phyloP scores from a whole-genome alignment of 2,888 invertebrate species.

The Lasiommata megera region DNA sequence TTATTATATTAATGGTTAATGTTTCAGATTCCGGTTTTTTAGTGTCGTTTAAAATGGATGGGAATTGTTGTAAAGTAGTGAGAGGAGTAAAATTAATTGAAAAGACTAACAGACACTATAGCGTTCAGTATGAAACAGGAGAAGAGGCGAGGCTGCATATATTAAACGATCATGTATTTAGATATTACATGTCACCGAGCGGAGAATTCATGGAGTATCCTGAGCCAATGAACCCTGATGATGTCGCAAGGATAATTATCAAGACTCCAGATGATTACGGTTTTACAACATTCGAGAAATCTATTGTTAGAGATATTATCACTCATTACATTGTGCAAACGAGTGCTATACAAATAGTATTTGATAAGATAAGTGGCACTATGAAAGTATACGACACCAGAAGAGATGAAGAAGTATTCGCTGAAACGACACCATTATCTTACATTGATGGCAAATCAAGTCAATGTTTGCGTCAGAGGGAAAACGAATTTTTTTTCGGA shows the following conservation, averaged over 20 bases:
- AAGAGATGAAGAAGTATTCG: conserved; percentile 55
- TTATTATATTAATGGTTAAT: too few relatives aligned
- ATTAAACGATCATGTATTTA: conserved; percentile 63
- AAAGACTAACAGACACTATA: conserved; percentile 52
- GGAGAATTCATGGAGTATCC: conserved; percentile 62
- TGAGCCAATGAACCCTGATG: conserved; percentile 51
- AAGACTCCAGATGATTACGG: conserved; percentile 58
- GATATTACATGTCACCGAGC: conserved; percentile 65
- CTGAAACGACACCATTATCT: conserved; percentile 50
- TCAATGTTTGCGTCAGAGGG: conserved; percentile 51
- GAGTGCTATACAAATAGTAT: conserved; percentile 53
- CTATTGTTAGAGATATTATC: conserved; percentile 44
- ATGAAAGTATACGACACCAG: conserved; percentile 56
- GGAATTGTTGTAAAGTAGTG: conserved; percentile 28
- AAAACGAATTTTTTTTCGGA: conserved; percentile 65
- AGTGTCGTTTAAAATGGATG: background rate
- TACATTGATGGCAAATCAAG: conserved; percentile 46
- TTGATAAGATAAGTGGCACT: conserved; percentile 56
- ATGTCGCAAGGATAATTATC: conserved; percentile 57
- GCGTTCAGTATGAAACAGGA: conserved; percentile 52
- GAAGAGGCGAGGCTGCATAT: conserved; percentile 58
- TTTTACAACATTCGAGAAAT: conserved; percentile 49
- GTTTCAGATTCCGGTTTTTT: background rate
- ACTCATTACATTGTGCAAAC: conserved; percentile 50
- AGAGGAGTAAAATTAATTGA: conserved; percentile 46